Percentiles rank a stretch among this genome's conserved stretches.
Conservation (phyloP, 2,113 vertebrate genomes). For the Cygnus atratus region DNA sequence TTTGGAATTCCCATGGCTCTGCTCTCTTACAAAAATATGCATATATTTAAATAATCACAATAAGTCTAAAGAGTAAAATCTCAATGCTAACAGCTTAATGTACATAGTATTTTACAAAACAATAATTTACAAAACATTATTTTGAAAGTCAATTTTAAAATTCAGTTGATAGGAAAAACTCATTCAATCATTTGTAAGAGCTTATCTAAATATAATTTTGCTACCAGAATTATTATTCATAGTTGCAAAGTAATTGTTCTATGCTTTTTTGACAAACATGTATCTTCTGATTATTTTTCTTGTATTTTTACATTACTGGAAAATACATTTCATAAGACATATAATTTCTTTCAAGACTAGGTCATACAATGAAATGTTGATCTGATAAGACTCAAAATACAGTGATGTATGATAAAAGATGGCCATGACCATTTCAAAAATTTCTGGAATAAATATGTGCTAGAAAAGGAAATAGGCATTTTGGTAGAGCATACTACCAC, state of each 20-base stretch:
- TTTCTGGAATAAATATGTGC: not conserved
- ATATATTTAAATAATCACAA: constrained; percentile 29
- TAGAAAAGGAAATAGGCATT: not conserved
- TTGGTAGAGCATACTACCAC: not conserved
- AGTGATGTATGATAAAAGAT: not conserved
- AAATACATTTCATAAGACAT: not conserved
- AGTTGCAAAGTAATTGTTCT: not conserved
- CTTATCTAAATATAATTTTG: not conserved
- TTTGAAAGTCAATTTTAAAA: not conserved
- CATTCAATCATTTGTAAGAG: not conserved
- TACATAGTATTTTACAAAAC: not conserved
- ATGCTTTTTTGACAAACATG: not conserved
- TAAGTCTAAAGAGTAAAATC: not conserved
- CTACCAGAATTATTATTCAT: not conserved
- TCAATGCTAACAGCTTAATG: not conserved
- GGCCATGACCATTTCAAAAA: not conserved
- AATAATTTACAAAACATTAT: not conserved
- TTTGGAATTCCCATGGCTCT: constrained; percentile 43
- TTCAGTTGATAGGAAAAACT: not conserved
- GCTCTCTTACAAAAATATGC: not conserved
- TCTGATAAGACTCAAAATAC: not conserved
- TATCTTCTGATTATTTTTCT: not conserved
- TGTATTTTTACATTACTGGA: not conserved
- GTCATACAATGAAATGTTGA: not conserved
- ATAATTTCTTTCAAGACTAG: not conserved